Evolutionary conservation across 2,888 invertebrate genomes (phyloP), one percentile per base, ranked within the genome.

Genomic region (Buathra laborator): DNA sequence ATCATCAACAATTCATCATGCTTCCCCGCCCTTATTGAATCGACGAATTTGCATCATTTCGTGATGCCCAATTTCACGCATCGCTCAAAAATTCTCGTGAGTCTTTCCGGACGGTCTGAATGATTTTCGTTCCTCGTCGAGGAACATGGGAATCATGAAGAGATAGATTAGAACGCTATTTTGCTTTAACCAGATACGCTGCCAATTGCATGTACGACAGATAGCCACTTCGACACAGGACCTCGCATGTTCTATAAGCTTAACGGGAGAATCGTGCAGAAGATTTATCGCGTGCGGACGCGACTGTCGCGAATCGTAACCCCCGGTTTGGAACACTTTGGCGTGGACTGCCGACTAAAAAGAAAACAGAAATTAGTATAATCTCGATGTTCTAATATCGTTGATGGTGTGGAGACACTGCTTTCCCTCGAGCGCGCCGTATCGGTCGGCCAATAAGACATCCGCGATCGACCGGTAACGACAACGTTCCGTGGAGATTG

Each of bases 201-300:
- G 99, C 99, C 99, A 99, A 94, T 99, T 99, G 88, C 97, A 97
- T 0, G 98, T 98, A 76, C 99, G 96, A 75, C 97, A 96, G 75
- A 97, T 96, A 48, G 99, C 99, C 81, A 99, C 98, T 94, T 99
- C 99, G 72, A 97, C 96, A 90, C 99, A 99, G 4, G 97, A 97
- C 94, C 99, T 99, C 86, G 99, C 95, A 94, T 99, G 98, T 90
- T 99, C 99, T 91, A 99, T 98, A 79, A 99, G 95, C 89, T 97
- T 97, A 5, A 99, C 98, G 14, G 99, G 95, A 5, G 97, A 96
- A 94, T 99, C 98, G 91, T 99, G 99, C 0, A 97, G 96, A 16
- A 98, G 95, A 86, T 95, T 95, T 56, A 95, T 94, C 1, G 94
- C 94, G 85, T 94, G 95, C 48, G 95, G 95, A 1, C 94, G 91